Conservation (phyloP, 2,113 vertebrate genomes). For the Campylomormyrus numenius region DNA sequence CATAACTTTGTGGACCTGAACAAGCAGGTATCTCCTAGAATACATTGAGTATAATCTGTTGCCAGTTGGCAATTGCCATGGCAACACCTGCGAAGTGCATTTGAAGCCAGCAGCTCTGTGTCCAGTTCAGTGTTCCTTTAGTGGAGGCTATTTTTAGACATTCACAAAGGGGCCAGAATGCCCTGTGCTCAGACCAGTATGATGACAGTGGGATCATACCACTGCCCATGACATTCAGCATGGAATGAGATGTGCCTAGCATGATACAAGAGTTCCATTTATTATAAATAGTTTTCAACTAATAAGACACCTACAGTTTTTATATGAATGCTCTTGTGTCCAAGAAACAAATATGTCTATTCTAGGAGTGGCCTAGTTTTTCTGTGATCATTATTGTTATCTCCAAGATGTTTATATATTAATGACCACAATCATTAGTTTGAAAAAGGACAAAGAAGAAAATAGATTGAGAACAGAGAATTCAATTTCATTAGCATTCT, state of each 20-base stretch:
- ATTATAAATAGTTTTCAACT: neutral
- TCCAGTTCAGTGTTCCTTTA: neutral
- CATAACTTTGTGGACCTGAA: neutral
- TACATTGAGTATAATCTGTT: neutral
- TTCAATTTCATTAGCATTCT: neutral
- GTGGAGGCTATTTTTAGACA: neutral
- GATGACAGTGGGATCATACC: neutral
- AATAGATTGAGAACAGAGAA: neutral
- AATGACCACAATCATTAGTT: neutral
- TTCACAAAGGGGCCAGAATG: neutral
- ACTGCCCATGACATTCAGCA: neutral
- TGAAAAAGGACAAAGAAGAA: neutral
- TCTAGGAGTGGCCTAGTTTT: neutral
- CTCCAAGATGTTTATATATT: neutral
- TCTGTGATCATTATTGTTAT: neutral
- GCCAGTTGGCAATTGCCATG: slow-evolving; percentile 4
- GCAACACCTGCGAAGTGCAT: neutral
- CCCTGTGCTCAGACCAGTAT: neutral
- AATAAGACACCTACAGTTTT: neutral
- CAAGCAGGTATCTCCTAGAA: neutral
- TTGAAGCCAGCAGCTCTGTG: neutral
- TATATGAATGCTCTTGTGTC: neutral
- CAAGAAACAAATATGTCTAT: neutral
- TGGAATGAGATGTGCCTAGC: neutral
- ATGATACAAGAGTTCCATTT: neutral